Base-by-base conservation (phyloP, 1,140 invertebrate genomes). In the Nomia melanderi region DNA sequence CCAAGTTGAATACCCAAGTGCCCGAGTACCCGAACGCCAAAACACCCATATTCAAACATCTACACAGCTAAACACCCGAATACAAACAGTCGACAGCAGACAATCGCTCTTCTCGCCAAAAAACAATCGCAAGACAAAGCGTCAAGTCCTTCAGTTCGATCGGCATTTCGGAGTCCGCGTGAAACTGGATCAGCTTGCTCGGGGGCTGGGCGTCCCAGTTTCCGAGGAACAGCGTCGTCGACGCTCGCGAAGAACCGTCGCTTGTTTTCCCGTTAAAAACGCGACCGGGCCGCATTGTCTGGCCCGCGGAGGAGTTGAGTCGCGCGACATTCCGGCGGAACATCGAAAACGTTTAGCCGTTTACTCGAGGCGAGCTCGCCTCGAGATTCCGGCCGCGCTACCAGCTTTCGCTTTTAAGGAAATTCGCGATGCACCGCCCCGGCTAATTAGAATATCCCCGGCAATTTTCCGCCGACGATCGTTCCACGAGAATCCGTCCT, bases 111-210 rank as follows among this genome's bases (percentile, higher is more conserved):
- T n/a, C n/a, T n/a, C n/a, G n/a, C n/a, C n/a, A n/a, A n/a, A n/a
- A n/a, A n/a, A n/a, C n/a, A n/a, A n/a, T n/a, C n/a, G n/a, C n/a
- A n/a, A n/a, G n/a, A n/a, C n/a, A n/a, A n/a, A n/a, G n/a, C n/a
- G n/a, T n/a, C n/a, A n/a, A n/a, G n/a, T n/a, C n/a, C n/a, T n/a
- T n/a, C n/a, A n/a, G n/a, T n/a, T 59, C 41, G 73, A 75, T 67
- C 73, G 64, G 36, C 73, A 39, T 59, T 75, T 59, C 64, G 62
- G 64, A 67, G 54, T 27, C 39, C 31, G 20, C 14, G 73, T 39
- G 64, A 75, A 75, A 75, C 73, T 75, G 54, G 73, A 75, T 75
- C 73, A 75, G 64, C 11, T 57, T 47, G 73, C 64, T 75, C 73
- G 64, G 73, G 73, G 53, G 63, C 67, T 75, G 67, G 73, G 20